Percentiles rank a stretch among this genome's conserved stretches.
Evolutionary conservation across 2,113 vertebrate genomes (phyloP).

Genomic region (Turnix velox): DNA sequence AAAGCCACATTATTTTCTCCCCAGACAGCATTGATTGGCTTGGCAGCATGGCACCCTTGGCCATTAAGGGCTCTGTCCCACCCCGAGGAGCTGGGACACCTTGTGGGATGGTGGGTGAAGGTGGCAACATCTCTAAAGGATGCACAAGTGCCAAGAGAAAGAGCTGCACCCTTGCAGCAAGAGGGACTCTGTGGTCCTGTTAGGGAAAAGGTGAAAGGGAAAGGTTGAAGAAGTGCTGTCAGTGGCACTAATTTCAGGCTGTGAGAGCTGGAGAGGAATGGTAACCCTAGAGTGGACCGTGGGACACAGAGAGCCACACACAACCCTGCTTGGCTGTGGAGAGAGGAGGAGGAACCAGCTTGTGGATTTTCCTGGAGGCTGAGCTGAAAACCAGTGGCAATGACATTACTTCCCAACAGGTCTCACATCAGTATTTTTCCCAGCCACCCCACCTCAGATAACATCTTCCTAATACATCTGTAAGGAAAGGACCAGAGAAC

Average conservation of each 20-base stretch:
- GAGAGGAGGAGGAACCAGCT: neutral
- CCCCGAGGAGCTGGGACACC: neutral
- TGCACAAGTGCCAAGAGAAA: neutral
- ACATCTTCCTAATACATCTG: conserved; percentile 39
- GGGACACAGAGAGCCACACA: fast-evolving
- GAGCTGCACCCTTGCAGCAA: fast-evolving
- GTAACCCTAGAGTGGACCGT: neutral
- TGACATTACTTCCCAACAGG: conserved; percentile 8
- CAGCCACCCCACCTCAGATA: conserved; percentile 8
- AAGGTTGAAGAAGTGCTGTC: neutral
- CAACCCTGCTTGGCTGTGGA: neutral
- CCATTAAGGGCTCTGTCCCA: neutral
- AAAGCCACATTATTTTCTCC: neutral
- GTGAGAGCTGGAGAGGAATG: neutral
- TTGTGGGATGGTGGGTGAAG: fast-evolving
- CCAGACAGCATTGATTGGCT: fast-evolving
- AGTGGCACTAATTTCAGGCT: neutral
- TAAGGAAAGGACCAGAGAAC: conserved; percentile 5
- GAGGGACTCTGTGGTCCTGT: neutral
- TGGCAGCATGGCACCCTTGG: fast-evolving
- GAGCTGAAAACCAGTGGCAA: conserved; percentile 44
- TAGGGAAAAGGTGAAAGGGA: neutral
- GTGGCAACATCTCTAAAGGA: neutral
- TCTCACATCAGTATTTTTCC: conserved; percentile 48
- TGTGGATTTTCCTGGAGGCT: conserved; percentile 1